Evolutionary conservation across 64 coral and sea anemone species (phyloP).

Genomic region (Cladopsammia gracilis): DNA sequence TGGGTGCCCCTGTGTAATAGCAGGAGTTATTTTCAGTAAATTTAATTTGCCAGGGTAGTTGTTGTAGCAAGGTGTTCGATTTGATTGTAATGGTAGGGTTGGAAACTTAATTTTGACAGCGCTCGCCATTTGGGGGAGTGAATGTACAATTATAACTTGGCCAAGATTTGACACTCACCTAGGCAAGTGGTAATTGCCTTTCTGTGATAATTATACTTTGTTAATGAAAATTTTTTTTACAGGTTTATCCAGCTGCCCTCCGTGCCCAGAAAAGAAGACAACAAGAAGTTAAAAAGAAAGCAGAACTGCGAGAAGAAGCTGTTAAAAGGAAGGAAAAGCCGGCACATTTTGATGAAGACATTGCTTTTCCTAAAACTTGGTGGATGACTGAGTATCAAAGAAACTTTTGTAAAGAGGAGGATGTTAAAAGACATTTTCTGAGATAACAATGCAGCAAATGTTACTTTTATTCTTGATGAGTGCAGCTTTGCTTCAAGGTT

Average conservation of each 20-base stretch:
- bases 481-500: not conserved
- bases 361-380: conserved; percentile 79
- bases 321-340: conserved; percentile 74
- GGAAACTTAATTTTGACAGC: too few species aligned
- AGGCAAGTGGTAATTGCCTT: not conserved
- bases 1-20: too few species aligned
- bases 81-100: too few species aligned
- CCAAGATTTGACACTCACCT: too few species aligned
- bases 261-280: conserved; percentile 87
- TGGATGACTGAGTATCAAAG: conserved; percentile 98
- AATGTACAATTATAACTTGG: too few species aligned
- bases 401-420: conserved; percentile 88
- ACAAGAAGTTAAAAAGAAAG: conserved; percentile 83
- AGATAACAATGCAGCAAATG: conserved; percentile 11
- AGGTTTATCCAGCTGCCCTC: conserved; percentile 97
- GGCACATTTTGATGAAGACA: conserved; percentile 50
- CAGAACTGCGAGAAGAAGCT: conserved; percentile 75
- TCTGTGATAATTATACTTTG: not conserved
- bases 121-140: too few species aligned
- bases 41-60: too few species aligned
- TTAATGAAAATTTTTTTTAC: not conserved
- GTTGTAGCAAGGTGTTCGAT: too few species aligned
- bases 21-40: too few species aligned
- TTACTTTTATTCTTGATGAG: not conserved
- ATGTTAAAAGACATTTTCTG: conserved; percentile 77